Conservation (phyloP, 2,113 vertebrate species). For the Motacilla tschutschensis region DNA sequence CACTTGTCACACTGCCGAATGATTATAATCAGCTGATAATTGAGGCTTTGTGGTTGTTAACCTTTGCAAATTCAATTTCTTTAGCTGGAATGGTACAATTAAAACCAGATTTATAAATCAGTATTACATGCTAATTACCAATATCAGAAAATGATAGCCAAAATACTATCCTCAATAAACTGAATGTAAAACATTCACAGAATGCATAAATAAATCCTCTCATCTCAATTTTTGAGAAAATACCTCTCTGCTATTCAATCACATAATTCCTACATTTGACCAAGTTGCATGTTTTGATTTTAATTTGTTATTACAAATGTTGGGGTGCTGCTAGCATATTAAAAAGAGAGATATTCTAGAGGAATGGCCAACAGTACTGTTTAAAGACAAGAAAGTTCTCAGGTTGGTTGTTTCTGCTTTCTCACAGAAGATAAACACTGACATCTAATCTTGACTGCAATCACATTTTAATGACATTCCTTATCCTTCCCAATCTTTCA, state of each 20-base stretch:
- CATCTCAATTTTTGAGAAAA: conserved; percentile 31
- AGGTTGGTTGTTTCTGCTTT: conserved; percentile 9
- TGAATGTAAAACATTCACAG: conserved; percentile 18
- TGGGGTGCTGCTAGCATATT: neutral
- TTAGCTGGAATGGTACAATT: conserved; percentile 31
- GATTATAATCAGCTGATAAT: conserved; percentile 63
- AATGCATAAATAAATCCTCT: neutral
- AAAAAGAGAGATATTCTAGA: conserved; percentile 18
- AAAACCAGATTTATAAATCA: conserved; percentile 50
- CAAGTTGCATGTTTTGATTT: neutral
- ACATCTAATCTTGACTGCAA: conserved; percentile 12
- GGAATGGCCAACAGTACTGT: neutral
- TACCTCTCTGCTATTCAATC: neutral
- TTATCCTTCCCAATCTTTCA: conserved; percentile 35
- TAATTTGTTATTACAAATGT: neutral
- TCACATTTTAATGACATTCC: conserved; percentile 41
- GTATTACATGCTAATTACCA: conserved; percentile 50
- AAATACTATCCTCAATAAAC: conserved; percentile 49
- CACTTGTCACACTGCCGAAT: conserved; percentile 25
- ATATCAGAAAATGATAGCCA: conserved; percentile 58
- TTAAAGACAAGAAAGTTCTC: neutral
- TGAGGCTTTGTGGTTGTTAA: conserved; percentile 48
- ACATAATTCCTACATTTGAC: neutral
- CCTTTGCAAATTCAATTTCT: conserved; percentile 45
- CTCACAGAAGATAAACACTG: conserved; percentile 5